Evolutionary conservation across 2,888 invertebrate genomes (phyloP).

Genomic region (Zele albiditarsus): DNA sequence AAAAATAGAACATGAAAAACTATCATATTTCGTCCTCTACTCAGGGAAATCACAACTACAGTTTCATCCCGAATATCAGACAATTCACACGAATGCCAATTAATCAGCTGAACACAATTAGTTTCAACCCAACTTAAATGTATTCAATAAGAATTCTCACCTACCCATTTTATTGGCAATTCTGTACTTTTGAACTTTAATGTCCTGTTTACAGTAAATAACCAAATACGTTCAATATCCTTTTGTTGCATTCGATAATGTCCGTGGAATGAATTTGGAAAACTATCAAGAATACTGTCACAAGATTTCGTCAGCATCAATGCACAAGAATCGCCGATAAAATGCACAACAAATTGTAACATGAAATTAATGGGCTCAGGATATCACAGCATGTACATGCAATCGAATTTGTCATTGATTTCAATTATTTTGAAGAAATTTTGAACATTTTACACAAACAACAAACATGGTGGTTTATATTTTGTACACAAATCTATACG

Average conservation of each 20-base stretch:
- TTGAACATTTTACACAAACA: conserved; percentile 27
- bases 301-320: background rate
- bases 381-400: background rate
- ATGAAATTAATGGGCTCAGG: background rate
- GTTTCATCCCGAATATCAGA: too few species aligned
- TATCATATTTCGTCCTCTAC: too few species aligned
- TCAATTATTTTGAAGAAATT: background rate
- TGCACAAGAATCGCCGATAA: background rate
- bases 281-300: conserved; percentile 15
- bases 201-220: background rate
- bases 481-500: conserved; percentile 44
- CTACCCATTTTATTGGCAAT: background rate
- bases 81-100: too few species aligned
- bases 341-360: too few species aligned
- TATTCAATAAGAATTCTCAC: too few species aligned
- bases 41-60: too few species aligned
- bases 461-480: conserved; percentile 37
- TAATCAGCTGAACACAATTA: too few species aligned
- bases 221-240: background rate
- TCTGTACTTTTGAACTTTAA: background rate
- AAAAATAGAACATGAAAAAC: too few species aligned
- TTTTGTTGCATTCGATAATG: background rate
- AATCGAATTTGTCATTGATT: background rate
- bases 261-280: background rate
- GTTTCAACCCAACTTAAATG: too few species aligned